These are phyloP conservation scores for Takifugu rubripes DNA, from an alignment of 2,797 vertebrate species.

Conservation along the genomic window DNA sequence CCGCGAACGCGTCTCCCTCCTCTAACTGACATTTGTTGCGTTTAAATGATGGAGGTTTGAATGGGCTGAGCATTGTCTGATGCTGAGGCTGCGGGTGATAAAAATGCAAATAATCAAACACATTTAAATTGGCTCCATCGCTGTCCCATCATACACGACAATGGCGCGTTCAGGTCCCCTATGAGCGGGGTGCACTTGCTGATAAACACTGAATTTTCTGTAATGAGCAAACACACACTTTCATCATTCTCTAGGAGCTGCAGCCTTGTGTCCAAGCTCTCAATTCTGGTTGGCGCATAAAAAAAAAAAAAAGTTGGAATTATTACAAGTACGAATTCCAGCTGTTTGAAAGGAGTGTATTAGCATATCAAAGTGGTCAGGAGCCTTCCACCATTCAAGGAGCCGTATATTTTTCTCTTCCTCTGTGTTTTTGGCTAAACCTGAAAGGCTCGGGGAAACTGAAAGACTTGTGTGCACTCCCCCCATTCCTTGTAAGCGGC, in stretches of 20 bases:
- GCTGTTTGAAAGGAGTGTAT: constrained; percentile 86
- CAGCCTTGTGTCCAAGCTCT: constrained; percentile 70
- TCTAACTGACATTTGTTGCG: constrained; percentile 3
- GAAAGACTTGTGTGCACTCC: constrained; percentile 73
- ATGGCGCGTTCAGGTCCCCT: constrained; percentile 30
- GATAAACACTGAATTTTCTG: constrained; percentile 33
- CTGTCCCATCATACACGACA: not conserved
- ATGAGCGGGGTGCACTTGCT: constrained; percentile 26
- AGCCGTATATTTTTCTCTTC: constrained; percentile 78
- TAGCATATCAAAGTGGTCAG: constrained; percentile 95
- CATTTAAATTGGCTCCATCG: not conserved
- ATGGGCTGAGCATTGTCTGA: not conserved
- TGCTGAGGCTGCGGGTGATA: not conserved
- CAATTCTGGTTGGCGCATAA: constrained; percentile 15
- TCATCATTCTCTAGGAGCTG: constrained; percentile 69
- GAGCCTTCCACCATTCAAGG: constrained; percentile 84
- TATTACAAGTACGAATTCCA: constrained; percentile 91
- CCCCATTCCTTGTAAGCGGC: constrained; percentile 66
- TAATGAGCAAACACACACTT: constrained; percentile 63
- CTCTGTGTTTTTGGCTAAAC: constrained; percentile 85
- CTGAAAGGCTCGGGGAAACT: constrained; percentile 77
- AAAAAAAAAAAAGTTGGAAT: constrained; percentile 80
- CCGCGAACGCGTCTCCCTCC: constrained; percentile 10
- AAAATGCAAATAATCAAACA: constrained; percentile 16
- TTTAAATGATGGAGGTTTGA: constrained; percentile 7